Evolutionary conservation across 2,888 invertebrate species (phyloP).

Genomic region (Tiphia femorata): DNA sequence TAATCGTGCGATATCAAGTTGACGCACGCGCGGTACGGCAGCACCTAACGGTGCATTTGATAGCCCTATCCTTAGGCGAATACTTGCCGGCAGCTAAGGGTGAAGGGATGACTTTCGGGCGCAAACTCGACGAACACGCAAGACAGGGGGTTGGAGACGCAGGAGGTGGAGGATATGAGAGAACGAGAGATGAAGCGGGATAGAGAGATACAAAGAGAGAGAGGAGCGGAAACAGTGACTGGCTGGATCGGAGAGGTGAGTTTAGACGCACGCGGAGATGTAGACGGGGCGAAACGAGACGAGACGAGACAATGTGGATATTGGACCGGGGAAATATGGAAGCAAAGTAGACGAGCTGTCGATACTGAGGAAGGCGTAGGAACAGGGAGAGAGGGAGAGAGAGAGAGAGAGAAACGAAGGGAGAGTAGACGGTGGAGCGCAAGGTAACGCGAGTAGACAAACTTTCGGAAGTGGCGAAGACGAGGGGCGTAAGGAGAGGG

Average conservation of each 20-base stretch:
- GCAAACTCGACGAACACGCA: conserved; percentile 35
- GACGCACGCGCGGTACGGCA: conserved; percentile 5
- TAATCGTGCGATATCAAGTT: neutral
- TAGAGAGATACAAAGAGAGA: neutral
- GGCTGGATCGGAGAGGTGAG: conserved; percentile 42
- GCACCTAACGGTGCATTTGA: conserved; percentile 61
- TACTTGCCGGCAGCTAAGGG: conserved; percentile 31
- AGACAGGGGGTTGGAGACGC: conserved; percentile 10
- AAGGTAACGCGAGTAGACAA: conserved; percentile 56
- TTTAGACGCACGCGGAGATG: conserved; percentile 55
- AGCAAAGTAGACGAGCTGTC: conserved; percentile 61
- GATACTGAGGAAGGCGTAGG: no score
- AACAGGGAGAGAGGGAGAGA: no score
- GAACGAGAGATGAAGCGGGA: neutral
- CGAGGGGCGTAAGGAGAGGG: no score
- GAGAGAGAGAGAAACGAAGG: conserved; percentile 13
- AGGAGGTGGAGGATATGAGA: conserved; percentile 3
- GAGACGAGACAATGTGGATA: conserved; percentile 62
- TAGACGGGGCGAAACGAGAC: conserved; percentile 39
- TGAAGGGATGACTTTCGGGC: conserved; percentile 37
- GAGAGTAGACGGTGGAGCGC: conserved; percentile 17
- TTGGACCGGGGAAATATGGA: conserved; percentile 57
- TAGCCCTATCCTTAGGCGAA: conserved; percentile 62
- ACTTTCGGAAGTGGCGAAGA: conserved; percentile 47
- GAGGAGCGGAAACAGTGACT: conserved; percentile 6